A percentile compares a stretch with the other conserved stretches of the same genome.
Evolutionary conservation across 2,797 vertebrate genomes (phyloP).

Genomic region (Xiphophorus birchmanni): DNA sequence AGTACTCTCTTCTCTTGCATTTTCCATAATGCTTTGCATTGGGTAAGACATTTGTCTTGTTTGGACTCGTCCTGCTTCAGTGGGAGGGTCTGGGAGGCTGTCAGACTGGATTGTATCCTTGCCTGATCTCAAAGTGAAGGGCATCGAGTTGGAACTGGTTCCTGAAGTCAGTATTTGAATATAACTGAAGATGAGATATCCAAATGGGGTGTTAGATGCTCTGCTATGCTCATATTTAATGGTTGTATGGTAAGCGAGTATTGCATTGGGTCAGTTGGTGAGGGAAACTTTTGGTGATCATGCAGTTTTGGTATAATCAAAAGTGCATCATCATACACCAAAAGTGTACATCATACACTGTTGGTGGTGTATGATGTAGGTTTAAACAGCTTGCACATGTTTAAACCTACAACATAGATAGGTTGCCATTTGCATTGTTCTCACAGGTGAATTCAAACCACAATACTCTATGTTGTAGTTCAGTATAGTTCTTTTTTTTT

Average conservation of each 20-base stretch:
- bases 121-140: slow-evolving; percentile 4
- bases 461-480: neutral
- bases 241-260: slow-evolving; percentile 3
- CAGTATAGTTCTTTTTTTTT: neutral
- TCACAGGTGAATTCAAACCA: neutral
- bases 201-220: slow-evolving; percentile 5
- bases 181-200: slow-evolving; percentile 1
- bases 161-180: slow-evolving; percentile 25
- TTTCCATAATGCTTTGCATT: slow-evolving; percentile 39
- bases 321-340: too few species aligned
- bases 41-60: slow-evolving; percentile 57
- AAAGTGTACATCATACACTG: neutral
- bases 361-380: neutral
- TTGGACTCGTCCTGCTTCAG: slow-evolving; percentile 54
- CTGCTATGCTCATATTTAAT: slow-evolving; percentile 5
- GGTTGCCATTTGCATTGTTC: too few species aligned
- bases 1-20: slow-evolving; percentile 25
- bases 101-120: slow-evolving; percentile 27
- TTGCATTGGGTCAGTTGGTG: neutral
- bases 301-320: too few species aligned
- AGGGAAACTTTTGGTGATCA: neutral
- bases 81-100: slow-evolving; percentile 36
- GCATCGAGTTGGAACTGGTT: slow-evolving; percentile 22
- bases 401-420: neutral
- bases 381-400: neutral